A percentile compares a stretch with the other conserved stretches of the same genome.
Conservation (phyloP, 2,888 invertebrate species). For the Heliconius hortense region DNA sequence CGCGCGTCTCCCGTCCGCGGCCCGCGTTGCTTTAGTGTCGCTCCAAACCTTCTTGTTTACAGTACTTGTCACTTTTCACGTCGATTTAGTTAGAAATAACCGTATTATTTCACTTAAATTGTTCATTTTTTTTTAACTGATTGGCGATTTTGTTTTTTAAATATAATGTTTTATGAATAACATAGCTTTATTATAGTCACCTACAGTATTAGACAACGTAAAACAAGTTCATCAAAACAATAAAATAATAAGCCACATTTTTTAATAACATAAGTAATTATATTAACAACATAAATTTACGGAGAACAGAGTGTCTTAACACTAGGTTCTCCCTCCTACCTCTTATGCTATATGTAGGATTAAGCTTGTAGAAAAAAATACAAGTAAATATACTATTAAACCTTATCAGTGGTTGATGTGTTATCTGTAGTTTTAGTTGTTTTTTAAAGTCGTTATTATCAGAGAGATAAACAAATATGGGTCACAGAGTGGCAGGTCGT, state of each 20-base stretch:
- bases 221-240: too few species aligned
- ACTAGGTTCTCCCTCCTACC: too few species aligned
- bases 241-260: too few species aligned
- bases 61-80: slow-evolving; percentile 25
- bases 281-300: too few species aligned
- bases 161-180: too few species aligned
- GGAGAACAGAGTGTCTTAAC: too few species aligned
- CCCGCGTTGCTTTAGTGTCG: not conserved
- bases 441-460: slow-evolving; percentile 18
- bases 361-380: not conserved
- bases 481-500: slow-evolving; percentile 13
- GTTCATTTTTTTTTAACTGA: too few species aligned
- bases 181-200: too few species aligned
- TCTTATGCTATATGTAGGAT: not conserved
- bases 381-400: not conserved
- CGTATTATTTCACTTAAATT: not conserved
- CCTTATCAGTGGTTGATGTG: slow-evolving; percentile 2
- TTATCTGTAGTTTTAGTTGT: slow-evolving; percentile 11
- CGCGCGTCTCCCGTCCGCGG: slow-evolving; percentile 9
- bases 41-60: slow-evolving; percentile 31
- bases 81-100: not conserved
- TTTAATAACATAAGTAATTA: too few species aligned
- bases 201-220: too few species aligned
- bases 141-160: too few species aligned
- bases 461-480: slow-evolving; percentile 21